Evolutionary conservation across 2,113 vertebrate species (phyloP), one percentile per base, ranked within the genome.

Genomic region (Istiophorus platypterus): DNA sequence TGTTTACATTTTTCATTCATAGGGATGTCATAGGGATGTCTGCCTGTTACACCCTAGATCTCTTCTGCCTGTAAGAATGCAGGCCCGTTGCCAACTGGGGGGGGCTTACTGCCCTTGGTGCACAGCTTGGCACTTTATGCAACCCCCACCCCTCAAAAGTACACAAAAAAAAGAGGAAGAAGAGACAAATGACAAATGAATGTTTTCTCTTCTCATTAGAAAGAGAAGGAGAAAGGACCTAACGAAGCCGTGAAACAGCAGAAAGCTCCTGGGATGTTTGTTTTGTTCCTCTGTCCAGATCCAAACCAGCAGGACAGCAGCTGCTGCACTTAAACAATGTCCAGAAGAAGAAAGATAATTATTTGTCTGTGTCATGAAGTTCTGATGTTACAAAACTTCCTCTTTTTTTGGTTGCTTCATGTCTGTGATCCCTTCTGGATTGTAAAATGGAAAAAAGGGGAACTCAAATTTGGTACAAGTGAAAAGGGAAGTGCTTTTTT

Each of bases 41-140:
- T 39, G 10, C 14, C 45, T 52, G 49, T 76, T 63, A 57, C n/a
- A 8, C 34, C 26, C 17, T 56, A 54, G 62, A 29, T 78, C 83
- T 34, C 62, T 18, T 2, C 66, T 45, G 61, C 41, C 61, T 37
- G 29, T 5, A 41, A 34, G 45, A 27, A 24, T 18, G 10, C 47
- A 51, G 47, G 7, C 47, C 8, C 18, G 22, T 51, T 9, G 8
- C 3, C 18, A 51, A 67, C 29, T 37, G 7, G 14, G 18, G 18
- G 58, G n/a, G n/a, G n/a, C n/a, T n/a, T n/a, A n/a, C 20, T 57
- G 13, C 41, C 41, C 12, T 12, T 6, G 13, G 10, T 41, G 61
- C 12, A 42, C 14, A 2, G 13, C 45, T 1, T 6, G 13, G 10
- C 41, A 31, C 12, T 14, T 42, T 8, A 47, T 17, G 4, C 14